Percentiles rank a stretch among this genome's conserved stretches.
phyloP scores from a whole-genome alignment of 2,888 invertebrate genomes.

The Temnothorax rugatulus region DNA sequence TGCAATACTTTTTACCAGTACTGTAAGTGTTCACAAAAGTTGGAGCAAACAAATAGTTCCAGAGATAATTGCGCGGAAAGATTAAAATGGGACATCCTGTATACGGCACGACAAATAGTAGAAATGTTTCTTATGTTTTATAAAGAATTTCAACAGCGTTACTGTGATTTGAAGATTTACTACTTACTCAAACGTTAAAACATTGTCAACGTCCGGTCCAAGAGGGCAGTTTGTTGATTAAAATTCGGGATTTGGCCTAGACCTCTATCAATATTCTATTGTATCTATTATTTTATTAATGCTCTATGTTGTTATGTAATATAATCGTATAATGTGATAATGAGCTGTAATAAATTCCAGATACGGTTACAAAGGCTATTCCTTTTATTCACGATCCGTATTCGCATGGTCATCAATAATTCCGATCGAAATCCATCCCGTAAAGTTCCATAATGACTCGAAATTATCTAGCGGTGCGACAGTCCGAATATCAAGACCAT shows the following conservation, averaged over 20 bases:
- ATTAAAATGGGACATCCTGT: too few species aligned
- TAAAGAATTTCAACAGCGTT: neutral
- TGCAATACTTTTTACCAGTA: too few species aligned
- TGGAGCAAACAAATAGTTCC: too few species aligned
- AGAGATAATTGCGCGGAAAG: too few species aligned
- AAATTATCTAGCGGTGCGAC: neutral
- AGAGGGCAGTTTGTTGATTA: neutral
- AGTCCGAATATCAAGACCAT: neutral
- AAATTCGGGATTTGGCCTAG: neutral
- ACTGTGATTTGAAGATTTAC: neutral
- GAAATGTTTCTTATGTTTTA: neutral
- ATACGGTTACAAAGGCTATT: neutral
- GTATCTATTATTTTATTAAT: neutral
- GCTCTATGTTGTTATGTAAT: neutral
- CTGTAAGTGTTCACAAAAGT: too few species aligned
- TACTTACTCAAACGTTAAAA: too few species aligned
- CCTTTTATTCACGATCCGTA: neutral
- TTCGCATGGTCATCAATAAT: neutral
- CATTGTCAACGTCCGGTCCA: neutral
- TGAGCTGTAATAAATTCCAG: neutral
- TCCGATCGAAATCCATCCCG: too few species aligned
- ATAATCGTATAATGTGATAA: neutral
- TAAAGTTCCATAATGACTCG: neutral
- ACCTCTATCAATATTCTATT: slow-evolving; percentile 31
- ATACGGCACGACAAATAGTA: neutral